These are phyloP conservation scores for Taeniopygia guttata DNA, from an alignment of 2,797 vertebrate genomes.

Conservation along the genomic window DNA sequence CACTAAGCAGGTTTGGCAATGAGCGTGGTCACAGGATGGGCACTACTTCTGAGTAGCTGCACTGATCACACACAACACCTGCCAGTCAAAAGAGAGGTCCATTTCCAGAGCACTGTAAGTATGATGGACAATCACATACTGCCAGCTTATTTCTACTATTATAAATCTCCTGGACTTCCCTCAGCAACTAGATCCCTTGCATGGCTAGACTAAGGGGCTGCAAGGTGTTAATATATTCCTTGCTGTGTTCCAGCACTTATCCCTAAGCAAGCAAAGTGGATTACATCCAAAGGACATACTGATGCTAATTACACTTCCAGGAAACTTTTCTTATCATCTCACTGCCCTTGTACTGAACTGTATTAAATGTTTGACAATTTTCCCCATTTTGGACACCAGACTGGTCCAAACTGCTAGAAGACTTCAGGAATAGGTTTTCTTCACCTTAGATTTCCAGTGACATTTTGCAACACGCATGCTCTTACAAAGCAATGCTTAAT, in stretches of 20 bases:
- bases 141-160: background rate
- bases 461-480: background rate
- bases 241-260: background rate
- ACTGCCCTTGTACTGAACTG: background rate
- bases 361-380: background rate
- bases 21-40: fast-evolving
- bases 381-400: background rate
- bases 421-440: background rate
- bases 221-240: background rate
- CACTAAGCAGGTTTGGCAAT: background rate
- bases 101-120: background rate
- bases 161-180: background rate
- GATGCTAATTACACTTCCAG: background rate
- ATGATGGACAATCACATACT: background rate
- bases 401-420: background rate
- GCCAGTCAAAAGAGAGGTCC: background rate
- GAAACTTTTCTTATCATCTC: background rate
- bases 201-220: background rate
- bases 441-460: background rate
- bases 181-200: background rate
- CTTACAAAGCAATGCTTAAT: background rate
- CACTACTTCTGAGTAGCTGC: background rate
- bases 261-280: background rate
- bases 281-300: background rate
- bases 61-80: fast-evolving